phyloP scores from a whole-genome alignment of 2,797 vertebrate species.

The Chiloscyllium punctatum region DNA sequence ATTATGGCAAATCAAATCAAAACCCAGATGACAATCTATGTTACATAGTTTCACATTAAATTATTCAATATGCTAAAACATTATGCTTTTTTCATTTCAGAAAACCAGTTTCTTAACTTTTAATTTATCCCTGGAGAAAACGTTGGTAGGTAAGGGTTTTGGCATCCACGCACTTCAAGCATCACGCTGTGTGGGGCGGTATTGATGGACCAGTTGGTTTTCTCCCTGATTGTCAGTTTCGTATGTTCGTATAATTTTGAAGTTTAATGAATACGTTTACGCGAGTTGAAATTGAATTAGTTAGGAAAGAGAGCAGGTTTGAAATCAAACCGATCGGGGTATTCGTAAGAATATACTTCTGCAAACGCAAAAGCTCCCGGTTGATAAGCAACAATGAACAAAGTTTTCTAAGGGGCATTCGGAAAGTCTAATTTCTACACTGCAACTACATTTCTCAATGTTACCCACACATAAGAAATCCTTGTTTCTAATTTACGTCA shows the following conservation, averaged over 20 bases:
- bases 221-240: neutral
- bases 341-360: neutral
- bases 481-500: neutral
- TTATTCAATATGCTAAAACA: neutral
- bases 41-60: neutral
- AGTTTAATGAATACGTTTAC: neutral
- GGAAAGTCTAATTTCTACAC: neutral
- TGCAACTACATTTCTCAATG: neutral
- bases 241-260: neutral
- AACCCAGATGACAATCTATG: neutral
- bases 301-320: neutral
- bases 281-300: neutral
- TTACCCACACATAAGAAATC: neutral
- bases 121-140: neutral
- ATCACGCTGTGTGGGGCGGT: neutral
- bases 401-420: too few relatives aligned
- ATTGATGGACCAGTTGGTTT: neutral
- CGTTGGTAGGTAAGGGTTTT: neutral
- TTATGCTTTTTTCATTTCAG: neutral
- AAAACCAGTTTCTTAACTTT: neutral
- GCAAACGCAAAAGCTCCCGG: neutral
- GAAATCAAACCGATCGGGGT: neutral
- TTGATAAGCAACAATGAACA: neutral
- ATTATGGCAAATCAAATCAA: too few relatives aligned
- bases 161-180: neutral